Base-by-base conservation (phyloP, 2,113 vertebrate genomes). In the Pleuronectes platessa region DNA sequence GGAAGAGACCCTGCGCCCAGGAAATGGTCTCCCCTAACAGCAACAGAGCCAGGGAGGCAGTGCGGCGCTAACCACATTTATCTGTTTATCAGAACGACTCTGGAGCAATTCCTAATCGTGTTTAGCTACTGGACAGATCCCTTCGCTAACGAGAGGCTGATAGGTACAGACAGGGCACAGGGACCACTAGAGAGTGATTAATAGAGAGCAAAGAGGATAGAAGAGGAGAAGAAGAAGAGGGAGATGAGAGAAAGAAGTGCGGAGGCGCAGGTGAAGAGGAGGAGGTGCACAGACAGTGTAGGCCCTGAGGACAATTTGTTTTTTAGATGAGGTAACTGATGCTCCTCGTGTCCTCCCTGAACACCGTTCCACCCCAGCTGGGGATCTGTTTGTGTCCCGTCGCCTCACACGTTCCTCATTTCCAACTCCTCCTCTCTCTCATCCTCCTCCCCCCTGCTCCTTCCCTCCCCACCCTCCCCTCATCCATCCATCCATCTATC, bases 71-170 rank as follows among this genome's bases (percentile, higher is more conserved):
- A 95, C 94, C 88, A 89, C 93, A 94, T 94, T 95, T 94, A 94
- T 94, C 93, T 95, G 94, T 93, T 94, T 94, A 94, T 94, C 93
- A 92, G 94, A 91, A 90, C 68, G 92, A 93, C 94, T 94, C 94
- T 94, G 91, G 92, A 92, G 91, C 91, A 74, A 81, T 86, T 87
- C 87, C 92, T 95, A 94, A 94, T 95, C 93, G 69, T 56, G 93
- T 95, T 94, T 93, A 88, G 91, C 89, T 74, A 78, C 92, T 86
- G 90, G 89, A 93, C 93, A 93, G 92, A 94, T 87, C 92, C 90
- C 79, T 89, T 70, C 42, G 77, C 92, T 94, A 92, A 94, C 85
- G 79, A 94, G 90, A 94, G 92, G 83, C 90, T 87, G 90, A 93
- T 93, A 90, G 90, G 84, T 87, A 88, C 85, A 86, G 90, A 84